Evolutionary conservation across 2,113 vertebrate genomes (phyloP), one percentile per base, ranked within the genome.

Genomic region (Hemibagrus wyckioides): DNA sequence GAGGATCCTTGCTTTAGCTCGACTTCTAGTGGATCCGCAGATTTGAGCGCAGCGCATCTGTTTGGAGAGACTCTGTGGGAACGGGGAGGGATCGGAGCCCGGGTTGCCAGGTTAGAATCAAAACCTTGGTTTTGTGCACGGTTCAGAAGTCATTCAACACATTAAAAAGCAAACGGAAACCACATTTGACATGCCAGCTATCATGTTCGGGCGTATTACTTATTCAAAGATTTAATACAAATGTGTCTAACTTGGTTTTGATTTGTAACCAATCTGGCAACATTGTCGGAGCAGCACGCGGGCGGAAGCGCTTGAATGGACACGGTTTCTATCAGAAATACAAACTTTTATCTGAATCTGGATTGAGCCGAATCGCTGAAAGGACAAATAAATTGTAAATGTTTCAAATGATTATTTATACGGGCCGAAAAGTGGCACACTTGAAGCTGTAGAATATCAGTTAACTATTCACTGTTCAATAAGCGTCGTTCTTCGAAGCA

Each of bases 1-100:
- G 79, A 76, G 52, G 67, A 48, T 82, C 80, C 86, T 88, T 75
- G 44, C 90, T n/a, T 81, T 39, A 39, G 54, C 83, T 33, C 85
- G 77, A 89, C 89, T 92, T 88, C 86, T 89, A 89, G 87, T 89
- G 89, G 89, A 79, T 73, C 57, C 88, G 63, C 80, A 86, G 84
- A 84, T 83, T 90, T 89, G 89, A 92, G 88, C 91, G 87, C 91
- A 88, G 88, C 91, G 88, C 91, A 87, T 92, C 93, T 92, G 92
- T 90, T 90, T 89, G 89, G 91, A 93, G 73, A 85, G 91, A 67
- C 88, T 87, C 88, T 73, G 84, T 83, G 90, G 86, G 88, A 85
- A 91, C 88, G 83, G 91, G 91, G 88, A 91, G 92, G 93, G 91
- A 90, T 86, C 90, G 76, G 84, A 80, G 4, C 17, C 19, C 61